Conservation (phyloP, 2,797 vertebrate species). For the Crypturellus tataupa region DNA sequence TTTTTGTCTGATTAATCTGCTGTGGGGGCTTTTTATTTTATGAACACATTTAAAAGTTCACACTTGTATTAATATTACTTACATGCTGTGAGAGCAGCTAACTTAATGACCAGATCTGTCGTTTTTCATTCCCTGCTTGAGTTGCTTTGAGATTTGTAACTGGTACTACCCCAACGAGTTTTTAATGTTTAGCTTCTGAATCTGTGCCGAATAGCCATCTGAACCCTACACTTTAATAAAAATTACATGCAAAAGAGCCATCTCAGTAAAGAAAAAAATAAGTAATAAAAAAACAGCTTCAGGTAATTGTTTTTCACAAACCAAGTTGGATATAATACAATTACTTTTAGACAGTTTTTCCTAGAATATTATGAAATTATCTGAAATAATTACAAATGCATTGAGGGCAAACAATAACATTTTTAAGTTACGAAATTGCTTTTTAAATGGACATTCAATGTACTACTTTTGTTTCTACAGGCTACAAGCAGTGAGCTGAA, state of each 20-base stretch:
- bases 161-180: neutral
- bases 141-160: constrained; percentile 64
- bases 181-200: constrained; percentile 9
- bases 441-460: constrained; percentile 78
- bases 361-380: constrained; percentile 77
- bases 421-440: constrained; percentile 77
- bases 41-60: neutral
- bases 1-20: neutral
- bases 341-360: constrained; percentile 69
- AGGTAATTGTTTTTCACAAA: constrained; percentile 49
- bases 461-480: constrained; percentile 71
- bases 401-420: constrained; percentile 78
- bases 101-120: neutral
- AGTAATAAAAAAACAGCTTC: constrained; percentile 25
- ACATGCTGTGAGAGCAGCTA: neutral
- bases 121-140: constrained; percentile 63
- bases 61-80: neutral
- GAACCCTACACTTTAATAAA: constrained; percentile 34
- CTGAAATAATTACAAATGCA: constrained; percentile 82
- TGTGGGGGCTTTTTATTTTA: neutral
- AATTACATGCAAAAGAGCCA: constrained; percentile 31
- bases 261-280: constrained; percentile 44
- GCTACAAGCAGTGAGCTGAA: constrained; percentile 76
- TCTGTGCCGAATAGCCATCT: constrained; percentile 37
- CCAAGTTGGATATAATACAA: constrained; percentile 53